Base-by-base conservation (phyloP, 1,140 invertebrate genomes). In the Pinna nobilis region DNA sequence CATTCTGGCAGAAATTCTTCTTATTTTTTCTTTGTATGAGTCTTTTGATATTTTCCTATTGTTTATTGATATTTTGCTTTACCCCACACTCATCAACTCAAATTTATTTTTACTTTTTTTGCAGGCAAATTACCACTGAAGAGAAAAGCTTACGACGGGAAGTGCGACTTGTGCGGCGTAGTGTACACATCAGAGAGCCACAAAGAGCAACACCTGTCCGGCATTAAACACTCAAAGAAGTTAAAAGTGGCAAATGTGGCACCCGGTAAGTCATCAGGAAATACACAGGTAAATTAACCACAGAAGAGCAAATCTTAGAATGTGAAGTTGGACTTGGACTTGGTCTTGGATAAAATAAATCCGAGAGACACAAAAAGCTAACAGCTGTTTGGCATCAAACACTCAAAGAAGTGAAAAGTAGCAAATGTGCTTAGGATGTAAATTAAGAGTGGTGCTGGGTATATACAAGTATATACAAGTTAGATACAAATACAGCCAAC, bases 211-310 rank as follows among this genome's bases (percentile, higher is more conserved):
- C 59, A 63, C 18, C 37, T 63, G 37, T 37, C 39, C 25, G 59
- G 59, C 28, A 63, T 33, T 44, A 63, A 63, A 41, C 59, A 63
- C 20, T 25, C 39, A 33, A 63, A 63, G 39, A 63, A 63, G 25
- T 25, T 25, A 32, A 63, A 63, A 30, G 28, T 63, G 9, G 59
- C 39, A 25, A 20, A 32, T 2, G 59, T 37, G 18, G 39, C 59
- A 13, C 18, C 13, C 9, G 59, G 35, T 63, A 23, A 30, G 9
- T 33, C 11, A 44, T 9, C 9, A n/a, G n/a, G 39, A 11, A n/a
- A n/a, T n/a, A n/a, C n/a, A n/a, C n/a, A n/a, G n/a, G n/a, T n/a
- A n/a, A 63, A 63, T 41, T 25, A 41, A 9, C 59, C 59, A 5
- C 6, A 30, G n/a, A 63, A 63, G 59, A 63, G 39, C 28, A 63